phyloP scores from a whole-genome alignment of 2,113 vertebrate species.

The Pyrgilauda ruficollis region DNA sequence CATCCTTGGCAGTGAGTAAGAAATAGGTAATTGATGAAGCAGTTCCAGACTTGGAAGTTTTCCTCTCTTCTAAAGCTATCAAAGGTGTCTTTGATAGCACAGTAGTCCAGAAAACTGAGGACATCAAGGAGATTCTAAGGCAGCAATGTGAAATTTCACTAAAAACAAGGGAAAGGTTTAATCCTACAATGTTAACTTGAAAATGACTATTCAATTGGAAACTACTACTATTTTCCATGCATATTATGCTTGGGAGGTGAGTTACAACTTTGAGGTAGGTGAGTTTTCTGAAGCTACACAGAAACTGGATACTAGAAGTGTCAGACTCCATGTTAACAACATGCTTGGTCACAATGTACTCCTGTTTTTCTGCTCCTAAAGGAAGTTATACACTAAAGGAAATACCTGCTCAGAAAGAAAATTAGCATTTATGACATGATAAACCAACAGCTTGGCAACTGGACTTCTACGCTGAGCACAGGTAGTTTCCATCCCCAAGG shows the following conservation, averaged over 20 bases:
- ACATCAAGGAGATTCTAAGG: neutral
- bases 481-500: slow-evolving; percentile 38
- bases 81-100: slow-evolving; percentile 32
- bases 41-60: neutral
- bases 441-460: slow-evolving; percentile 15
- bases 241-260: neutral
- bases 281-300: neutral
- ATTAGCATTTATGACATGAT: slow-evolving; percentile 7
- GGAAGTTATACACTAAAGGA: slow-evolving; percentile 15
- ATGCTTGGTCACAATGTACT: neutral
- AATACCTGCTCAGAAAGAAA: slow-evolving; percentile 20
- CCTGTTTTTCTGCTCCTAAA: slow-evolving; percentile 15
- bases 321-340: neutral
- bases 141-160: neutral
- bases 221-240: neutral
- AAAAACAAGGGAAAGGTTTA: neutral
- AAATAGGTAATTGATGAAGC: slow-evolving; percentile 48
- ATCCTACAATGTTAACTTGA: neutral
- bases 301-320: neutral
- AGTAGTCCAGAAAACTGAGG: neutral
- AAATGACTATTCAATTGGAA: neutral
- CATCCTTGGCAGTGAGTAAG: neutral
- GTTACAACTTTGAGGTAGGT: neutral
- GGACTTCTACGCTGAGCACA: neutral
- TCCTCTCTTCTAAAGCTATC: slow-evolving; percentile 32